Percentiles rank a stretch among this genome's conserved stretches.
Conservation (phyloP, 2,888 invertebrate genomes). For the Sminthurides aquaticus region DNA sequence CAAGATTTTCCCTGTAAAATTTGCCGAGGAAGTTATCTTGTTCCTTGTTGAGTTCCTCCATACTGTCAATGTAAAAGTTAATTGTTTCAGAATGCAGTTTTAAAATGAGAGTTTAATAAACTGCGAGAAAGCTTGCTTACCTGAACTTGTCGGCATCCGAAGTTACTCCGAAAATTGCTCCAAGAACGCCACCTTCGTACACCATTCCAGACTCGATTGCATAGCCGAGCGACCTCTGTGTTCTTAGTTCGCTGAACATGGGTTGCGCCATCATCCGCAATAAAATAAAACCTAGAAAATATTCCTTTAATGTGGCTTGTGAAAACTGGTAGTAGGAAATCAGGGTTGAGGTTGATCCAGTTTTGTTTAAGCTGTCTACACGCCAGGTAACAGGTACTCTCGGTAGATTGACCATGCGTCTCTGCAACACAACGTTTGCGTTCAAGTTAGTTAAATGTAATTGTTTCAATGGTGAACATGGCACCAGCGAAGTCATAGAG, state of each 20-base stretch:
- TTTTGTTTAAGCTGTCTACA: constrained; percentile 10
- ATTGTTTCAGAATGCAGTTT: too few species aligned
- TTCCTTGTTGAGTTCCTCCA: constrained; percentile 13
- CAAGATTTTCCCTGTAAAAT: constrained; percentile 8
- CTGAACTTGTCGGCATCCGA: constrained; percentile 17
- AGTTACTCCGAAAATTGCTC: constrained; percentile 4
- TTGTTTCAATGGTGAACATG: too few species aligned
- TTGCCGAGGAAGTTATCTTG: constrained; percentile 7
- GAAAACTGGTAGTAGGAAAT: constrained; percentile 14
- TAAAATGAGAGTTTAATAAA: too few species aligned
- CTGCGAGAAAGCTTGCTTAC: constrained; percentile 11
- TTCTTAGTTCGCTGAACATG: constrained; percentile 15
- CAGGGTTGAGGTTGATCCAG: constrained; percentile 9
- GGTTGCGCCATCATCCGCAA: constrained; percentile 18
- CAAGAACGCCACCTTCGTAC: constrained; percentile 10
- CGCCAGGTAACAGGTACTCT: not conserved
- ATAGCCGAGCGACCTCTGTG: constrained; percentile 14
- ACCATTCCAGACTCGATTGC: constrained; percentile 9
- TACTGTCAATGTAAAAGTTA: too few species aligned
- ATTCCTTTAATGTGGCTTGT: not conserved
- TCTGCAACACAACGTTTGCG: too few species aligned
- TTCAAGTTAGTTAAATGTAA: not conserved
- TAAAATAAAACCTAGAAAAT: constrained; percentile 1
- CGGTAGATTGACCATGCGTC: constrained; percentile 8
- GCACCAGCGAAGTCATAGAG: not conserved